A percentile compares a stretch with the other conserved stretches of the same genome.
Evolutionary conservation across 64 coral and sea anemone genomes (phyloP).

Genomic region (Catalaphyllia jardinei): DNA sequence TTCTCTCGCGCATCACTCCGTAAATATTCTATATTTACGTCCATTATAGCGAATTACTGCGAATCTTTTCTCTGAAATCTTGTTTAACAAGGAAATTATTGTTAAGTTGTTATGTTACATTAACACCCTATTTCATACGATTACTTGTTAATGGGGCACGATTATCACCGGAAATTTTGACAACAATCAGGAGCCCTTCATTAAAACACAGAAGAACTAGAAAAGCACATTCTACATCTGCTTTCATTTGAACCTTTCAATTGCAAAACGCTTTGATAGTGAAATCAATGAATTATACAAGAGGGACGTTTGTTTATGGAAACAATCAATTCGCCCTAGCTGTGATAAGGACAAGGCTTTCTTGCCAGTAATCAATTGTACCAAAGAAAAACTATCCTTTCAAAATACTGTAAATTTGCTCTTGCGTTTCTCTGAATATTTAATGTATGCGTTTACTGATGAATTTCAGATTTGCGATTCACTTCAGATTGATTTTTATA

Average conservation of each 20-base stretch:
- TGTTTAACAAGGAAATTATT: neutral
- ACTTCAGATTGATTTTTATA: too few species aligned
- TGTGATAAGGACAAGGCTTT: too few species aligned
- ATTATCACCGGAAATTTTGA: neutral
- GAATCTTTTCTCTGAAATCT: neutral
- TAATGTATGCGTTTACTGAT: too few species aligned
- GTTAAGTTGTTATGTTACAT: neutral
- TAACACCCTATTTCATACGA: slow-evolving; percentile 4
- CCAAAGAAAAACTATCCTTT: too few species aligned
- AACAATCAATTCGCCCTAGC: neutral
- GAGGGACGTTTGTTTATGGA: neutral
- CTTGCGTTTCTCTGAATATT: too few species aligned
- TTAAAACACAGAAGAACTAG: neutral
- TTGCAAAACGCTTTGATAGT: neutral
- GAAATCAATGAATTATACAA: neutral
- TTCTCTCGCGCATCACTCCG: too few species aligned
- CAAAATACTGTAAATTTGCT: too few species aligned
- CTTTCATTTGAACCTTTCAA: neutral
- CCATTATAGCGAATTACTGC: too few species aligned
- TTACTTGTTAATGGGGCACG: neutral
- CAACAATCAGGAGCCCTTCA: neutral
- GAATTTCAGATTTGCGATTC: too few species aligned
- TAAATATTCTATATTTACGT: too few species aligned
- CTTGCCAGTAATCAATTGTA: too few species aligned
- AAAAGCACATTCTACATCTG: neutral